These are phyloP conservation scores for Tupaia chinensis DNA, from an alignment of 2,113 vertebrate genomes.

Conservation along the genomic window DNA sequence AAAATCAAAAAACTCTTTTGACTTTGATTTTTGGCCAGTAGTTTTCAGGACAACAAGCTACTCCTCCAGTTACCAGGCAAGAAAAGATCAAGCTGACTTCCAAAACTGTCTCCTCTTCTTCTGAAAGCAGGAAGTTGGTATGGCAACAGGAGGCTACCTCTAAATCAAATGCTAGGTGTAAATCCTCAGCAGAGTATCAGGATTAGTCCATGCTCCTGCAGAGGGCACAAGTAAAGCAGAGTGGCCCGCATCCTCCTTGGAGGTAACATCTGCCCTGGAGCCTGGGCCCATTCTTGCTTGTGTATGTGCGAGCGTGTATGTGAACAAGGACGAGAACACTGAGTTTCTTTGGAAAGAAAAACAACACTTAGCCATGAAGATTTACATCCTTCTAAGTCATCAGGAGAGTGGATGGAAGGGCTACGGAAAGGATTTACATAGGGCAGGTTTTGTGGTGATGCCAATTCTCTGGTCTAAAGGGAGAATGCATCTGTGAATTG, in stretches of 20 bases:
- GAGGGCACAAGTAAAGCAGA: neutral
- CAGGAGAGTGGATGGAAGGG: neutral
- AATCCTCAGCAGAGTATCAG: neutral
- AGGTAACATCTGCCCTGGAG: neutral
- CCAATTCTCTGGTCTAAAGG: neutral
- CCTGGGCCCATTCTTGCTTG: too few relatives aligned
- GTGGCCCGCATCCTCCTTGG: neutral
- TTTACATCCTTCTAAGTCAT: neutral
- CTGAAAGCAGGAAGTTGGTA: neutral
- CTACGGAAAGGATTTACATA: neutral
- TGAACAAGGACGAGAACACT: neutral
- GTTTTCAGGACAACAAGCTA: neutral
- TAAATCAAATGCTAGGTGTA: neutral
- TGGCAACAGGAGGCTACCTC: neutral
- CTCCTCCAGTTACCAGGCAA: neutral
- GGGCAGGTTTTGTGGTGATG: neutral
- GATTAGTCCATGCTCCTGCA: neutral
- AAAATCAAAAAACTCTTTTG: neutral
- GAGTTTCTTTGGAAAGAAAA: neutral
- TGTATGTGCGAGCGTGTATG: too few relatives aligned
- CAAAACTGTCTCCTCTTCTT: neutral
- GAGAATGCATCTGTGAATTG: neutral
- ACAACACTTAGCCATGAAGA: neutral
- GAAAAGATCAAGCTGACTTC: neutral
- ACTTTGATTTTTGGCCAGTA: neutral